phyloP scores from a whole-genome alignment of 2,888 invertebrate species.

The Drosophila ustulata region DNA sequence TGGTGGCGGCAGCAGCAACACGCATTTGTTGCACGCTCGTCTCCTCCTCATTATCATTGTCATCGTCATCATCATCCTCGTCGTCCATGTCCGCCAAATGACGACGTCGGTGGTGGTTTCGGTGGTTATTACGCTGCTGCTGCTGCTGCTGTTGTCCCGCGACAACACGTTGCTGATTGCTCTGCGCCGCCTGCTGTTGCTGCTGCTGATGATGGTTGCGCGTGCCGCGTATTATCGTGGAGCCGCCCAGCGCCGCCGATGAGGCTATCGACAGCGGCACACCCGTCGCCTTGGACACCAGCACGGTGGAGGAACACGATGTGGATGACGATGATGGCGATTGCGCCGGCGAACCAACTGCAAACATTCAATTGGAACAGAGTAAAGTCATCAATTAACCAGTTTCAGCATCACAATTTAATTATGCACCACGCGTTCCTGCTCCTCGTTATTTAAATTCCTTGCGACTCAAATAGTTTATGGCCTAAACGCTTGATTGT shows the following conservation, averaged over 20 bases:
- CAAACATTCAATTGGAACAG: neutral
- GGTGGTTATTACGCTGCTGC: constrained; percentile 81
- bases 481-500: too few relatives aligned
- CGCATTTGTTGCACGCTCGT: constrained; percentile 55
- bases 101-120: constrained; percentile 83
- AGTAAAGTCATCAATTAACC: neutral
- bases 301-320: constrained; percentile 82
- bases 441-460: too few relatives aligned
- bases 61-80: constrained; percentile 80
- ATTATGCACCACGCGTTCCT: too few relatives aligned
- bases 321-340: constrained; percentile 81
- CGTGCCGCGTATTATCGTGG: constrained; percentile 83
- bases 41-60: constrained; percentile 59
- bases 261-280: constrained; percentile 80
- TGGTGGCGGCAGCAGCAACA: constrained; percentile 13
- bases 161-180: constrained; percentile 65
- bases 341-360: constrained; percentile 80
- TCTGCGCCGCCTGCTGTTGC: constrained; percentile 56
- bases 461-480: too few relatives aligned
- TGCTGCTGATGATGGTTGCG: constrained; percentile 80
- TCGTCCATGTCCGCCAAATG: constrained; percentile 81
- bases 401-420: neutral
- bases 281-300: constrained; percentile 78
- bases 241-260: constrained; percentile 80
- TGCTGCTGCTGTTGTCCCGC: constrained; percentile 41